Base-by-base conservation (phyloP, 2,797 vertebrate genomes). In the Xerus rutilus region DNA sequence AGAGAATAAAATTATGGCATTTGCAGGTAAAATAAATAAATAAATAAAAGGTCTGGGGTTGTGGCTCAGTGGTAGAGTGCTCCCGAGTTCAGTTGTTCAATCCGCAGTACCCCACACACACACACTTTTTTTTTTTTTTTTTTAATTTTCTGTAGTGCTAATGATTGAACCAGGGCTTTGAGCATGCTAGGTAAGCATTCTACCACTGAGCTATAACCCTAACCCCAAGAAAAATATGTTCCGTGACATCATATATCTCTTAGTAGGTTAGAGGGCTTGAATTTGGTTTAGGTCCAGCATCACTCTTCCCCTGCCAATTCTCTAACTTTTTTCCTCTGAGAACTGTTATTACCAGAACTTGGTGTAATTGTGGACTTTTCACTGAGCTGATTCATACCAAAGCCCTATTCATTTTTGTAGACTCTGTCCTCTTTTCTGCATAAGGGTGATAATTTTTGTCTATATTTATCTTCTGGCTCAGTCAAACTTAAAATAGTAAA, bases 391-490 rank as follows among this genome's bases (percentile, higher is more conserved):
- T 81, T 89, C 45, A 47, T 78, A 65, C 65, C 45, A 93, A 82
- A 89, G 32, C 39, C 47, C 45, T 72, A 30, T 86, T 89, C 59
- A n/a, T 59, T 88, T 79, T 86, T 69, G n/a, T 62, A 94, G 65
- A 90, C 64, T 89, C 14, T 43, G 32, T 62, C 10, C 57, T 86
- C 23, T 86, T 86, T 94, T 79, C 76, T 91, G 4, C 64, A 1
- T 79, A 74, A 96, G 32, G 65, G 47, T 89, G 54, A 67, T 92
- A 35, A 92, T 93, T 89, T 95, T 62, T 89, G 62, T 79, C 79
- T 93, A 9, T 95, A 59, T 96, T 88, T 96, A 92, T 89, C 78
- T 73, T 94, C 45, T 32, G 35, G 64, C 47, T 91, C 67, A 47
- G 23, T 65, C 76, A 94, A 93, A 93, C 82, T 59, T 70, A 83